phyloP scores from a whole-genome alignment of 2,888 invertebrate genomes.

The Eupithecia tripunctaria region DNA sequence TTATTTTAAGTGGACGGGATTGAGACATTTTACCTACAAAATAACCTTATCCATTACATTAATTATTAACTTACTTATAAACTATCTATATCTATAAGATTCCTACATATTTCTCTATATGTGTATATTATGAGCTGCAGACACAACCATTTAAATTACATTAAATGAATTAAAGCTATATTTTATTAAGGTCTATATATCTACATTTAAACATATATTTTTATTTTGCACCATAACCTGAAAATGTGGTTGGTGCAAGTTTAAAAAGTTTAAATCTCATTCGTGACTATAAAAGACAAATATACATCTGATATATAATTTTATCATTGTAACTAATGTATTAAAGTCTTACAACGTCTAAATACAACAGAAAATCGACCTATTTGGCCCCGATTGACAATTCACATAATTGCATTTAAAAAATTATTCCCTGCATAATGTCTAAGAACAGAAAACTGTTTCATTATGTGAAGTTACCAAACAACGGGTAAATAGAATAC shows the following conservation, averaged over 20 bases:
- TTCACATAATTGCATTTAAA: background rate
- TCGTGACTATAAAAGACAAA: background rate
- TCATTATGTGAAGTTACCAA: background rate
- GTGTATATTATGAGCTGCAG: slow-evolving; percentile 13
- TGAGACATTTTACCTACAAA: background rate
- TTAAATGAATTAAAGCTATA: slow-evolving; percentile 44
- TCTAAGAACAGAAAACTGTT: background rate
- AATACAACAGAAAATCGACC: background rate
- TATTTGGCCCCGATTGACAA: background rate
- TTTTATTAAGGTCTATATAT: slow-evolving; percentile 20
- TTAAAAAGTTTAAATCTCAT: slow-evolving; percentile 1
- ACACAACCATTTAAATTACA: slow-evolving; percentile 22
- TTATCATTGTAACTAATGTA: background rate
- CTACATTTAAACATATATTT: background rate
- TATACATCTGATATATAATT: background rate
- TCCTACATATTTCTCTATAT: background rate
- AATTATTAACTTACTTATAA: background rate
- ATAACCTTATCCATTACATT: background rate
- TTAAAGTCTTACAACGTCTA: background rate
- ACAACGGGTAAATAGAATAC: background rate
- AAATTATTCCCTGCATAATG: background rate
- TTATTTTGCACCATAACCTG: background rate
- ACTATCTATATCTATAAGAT: background rate
- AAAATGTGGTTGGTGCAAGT: background rate
- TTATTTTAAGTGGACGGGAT: slow-evolving; percentile 42